These are phyloP conservation scores for Connochaetes taurinus DNA, from an alignment of 2,113 vertebrate genomes.

Conservation along the genomic window DNA sequence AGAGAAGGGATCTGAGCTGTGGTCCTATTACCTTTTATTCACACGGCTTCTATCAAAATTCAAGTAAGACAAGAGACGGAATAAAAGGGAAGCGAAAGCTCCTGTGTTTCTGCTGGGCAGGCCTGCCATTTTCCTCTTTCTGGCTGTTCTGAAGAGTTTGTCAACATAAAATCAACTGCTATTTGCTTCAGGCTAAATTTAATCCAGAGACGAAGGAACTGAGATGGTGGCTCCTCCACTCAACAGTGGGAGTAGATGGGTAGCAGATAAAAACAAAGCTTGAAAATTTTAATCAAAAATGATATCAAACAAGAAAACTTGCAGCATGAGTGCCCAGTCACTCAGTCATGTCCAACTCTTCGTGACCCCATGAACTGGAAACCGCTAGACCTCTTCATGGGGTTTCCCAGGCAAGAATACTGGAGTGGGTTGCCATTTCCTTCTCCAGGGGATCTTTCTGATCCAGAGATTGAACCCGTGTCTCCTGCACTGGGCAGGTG, in stretches of 20 bases:
- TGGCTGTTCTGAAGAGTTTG: neutral
- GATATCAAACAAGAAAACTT: neutral
- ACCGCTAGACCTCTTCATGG: neutral
- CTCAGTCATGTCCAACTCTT: neutral
- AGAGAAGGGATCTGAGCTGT: neutral
- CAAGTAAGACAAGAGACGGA: neutral
- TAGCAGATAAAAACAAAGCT: neutral
- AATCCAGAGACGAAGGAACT: neutral
- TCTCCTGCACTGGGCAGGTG: neutral
- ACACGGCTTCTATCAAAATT: neutral
- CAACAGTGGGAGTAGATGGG: neutral
- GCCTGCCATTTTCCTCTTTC: neutral
- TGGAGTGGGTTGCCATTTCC: neutral
- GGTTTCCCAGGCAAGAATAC: neutral
- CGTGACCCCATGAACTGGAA: neutral
- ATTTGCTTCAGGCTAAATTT: neutral
- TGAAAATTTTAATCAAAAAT: neutral
- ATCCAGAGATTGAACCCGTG: neutral
- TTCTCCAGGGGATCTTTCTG: neutral
- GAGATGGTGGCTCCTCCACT: neutral
- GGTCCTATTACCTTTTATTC: no score
- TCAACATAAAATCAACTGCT: neutral
- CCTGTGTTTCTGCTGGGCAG: neutral
- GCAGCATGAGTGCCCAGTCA: accelerated
- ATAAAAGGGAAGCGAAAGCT: neutral